Base-by-base conservation (phyloP, 2,888 invertebrate genomes). In the Creontiades dilutus region DNA sequence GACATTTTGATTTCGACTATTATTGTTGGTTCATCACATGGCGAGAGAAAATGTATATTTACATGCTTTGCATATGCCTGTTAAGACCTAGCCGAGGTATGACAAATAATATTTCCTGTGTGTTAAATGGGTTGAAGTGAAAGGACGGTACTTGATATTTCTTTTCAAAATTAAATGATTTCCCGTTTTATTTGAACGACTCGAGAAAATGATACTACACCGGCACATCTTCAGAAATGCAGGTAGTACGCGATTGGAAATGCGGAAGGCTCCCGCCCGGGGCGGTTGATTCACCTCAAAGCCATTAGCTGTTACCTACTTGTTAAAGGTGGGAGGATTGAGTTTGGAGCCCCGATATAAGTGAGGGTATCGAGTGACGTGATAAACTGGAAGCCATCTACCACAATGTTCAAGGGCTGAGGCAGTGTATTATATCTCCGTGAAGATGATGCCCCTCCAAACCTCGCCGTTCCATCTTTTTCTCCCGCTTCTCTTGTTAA, bases 341-440 rank as follows among this genome's bases (percentile, higher is more conserved):
- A 68, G 68, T 68, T 68, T 68, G 68, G 68, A 7, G 19, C 75
- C 28, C 47, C 46, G 46, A 78, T 37, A 46, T 78, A 78, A 78
- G 78, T 37, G 52, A 3, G 52, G 52, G 82, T 82, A 82, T 82
- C 82, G 52, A 82, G 82, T 82, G 82, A 52, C 82, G 52, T 82
- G 82, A 82, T 82, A 82, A 82, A 82, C 82, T 48, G 82, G 52
- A 27, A 52, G 82, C 52, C 52, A 48, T 82, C 46, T 82, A 82
- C 48, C 47, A 52, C 47, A 68, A 23, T 82, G 82, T 82, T 82
- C 82, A 13, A 82, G 82, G 52, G 55, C 46, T 46, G 78, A 9
- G 76, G 27, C 55, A 85, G 57, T 85, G 57, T 85, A 61, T 57
- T 85, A 85, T 85, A 57, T 55, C 85, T 37, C 27, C 12, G 85